phyloP scores from a whole-genome alignment of 2,888 invertebrate genomes.

The Rhamnusium bicolor region DNA sequence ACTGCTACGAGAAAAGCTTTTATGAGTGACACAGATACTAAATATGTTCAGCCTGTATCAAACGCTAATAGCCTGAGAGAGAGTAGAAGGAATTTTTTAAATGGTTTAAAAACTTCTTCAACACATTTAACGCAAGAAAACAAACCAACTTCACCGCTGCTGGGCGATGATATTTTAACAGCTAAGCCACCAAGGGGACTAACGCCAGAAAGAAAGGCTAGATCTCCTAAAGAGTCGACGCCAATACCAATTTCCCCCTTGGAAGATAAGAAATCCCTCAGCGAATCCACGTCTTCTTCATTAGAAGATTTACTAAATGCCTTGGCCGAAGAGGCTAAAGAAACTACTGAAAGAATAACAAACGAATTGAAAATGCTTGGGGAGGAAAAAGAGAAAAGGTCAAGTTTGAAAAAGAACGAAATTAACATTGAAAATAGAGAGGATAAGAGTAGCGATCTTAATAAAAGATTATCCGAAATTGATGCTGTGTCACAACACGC shows the following conservation, averaged over 20 bases:
- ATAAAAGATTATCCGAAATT: constrained; percentile 63
- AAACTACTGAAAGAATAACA: constrained; percentile 79
- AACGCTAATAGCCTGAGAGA: constrained; percentile 66
- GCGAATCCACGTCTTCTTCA: constrained; percentile 60
- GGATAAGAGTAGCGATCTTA: constrained; percentile 58
- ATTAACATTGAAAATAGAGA: constrained; percentile 72
- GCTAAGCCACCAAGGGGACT: constrained; percentile 63
- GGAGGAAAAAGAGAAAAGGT: constrained; percentile 51
- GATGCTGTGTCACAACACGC: constrained; percentile 72
- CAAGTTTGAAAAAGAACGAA: constrained; percentile 57
- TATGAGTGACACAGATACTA: constrained; percentile 68
- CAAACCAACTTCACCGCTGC: constrained; percentile 47
- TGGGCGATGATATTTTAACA: constrained; percentile 55
- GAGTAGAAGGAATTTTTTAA: constrained; percentile 65
- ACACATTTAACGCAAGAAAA: constrained; percentile 45
- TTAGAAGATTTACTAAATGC: constrained; percentile 83
- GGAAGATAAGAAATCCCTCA: constrained; percentile 49
- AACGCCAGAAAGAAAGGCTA: constrained; percentile 59
- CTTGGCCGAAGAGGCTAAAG: constrained; percentile 83
- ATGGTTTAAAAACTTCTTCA: constrained; percentile 59
- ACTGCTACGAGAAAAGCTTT: constrained; percentile 65
- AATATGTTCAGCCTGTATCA: constrained; percentile 48
- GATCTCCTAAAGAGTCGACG: constrained; percentile 61
- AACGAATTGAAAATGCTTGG: constrained; percentile 73
- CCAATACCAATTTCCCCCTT: constrained; percentile 58